Evolutionary conservation across 2,888 invertebrate species (phyloP).

Genomic region (Synanthedon tipuliformis): DNA sequence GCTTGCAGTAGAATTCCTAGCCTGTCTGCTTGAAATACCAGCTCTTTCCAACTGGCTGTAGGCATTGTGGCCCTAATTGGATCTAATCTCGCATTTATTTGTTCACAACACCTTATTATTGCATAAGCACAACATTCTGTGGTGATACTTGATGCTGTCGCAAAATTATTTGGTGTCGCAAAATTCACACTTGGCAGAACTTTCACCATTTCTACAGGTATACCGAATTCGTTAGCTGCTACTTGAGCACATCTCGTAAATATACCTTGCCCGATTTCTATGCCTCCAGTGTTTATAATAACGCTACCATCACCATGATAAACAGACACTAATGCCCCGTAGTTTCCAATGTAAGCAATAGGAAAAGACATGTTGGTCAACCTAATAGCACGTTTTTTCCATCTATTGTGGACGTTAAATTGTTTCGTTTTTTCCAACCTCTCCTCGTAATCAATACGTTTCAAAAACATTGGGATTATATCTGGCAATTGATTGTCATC

Average conservation of each 20-base stretch:
- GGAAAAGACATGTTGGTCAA: conserved; percentile 72
- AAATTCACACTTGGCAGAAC: conserved; percentile 74
- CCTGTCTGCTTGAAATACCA: conserved; percentile 55
- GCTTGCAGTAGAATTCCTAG: conserved; percentile 43
- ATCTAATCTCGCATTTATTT: conserved; percentile 46
- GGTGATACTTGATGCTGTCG: conserved; percentile 75
- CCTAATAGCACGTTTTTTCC: conserved; percentile 77
- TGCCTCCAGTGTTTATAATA: conserved; percentile 71
- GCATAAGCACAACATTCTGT: conserved; percentile 74
- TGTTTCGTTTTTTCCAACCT: conserved; percentile 47
- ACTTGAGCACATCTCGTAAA: conserved; percentile 77
- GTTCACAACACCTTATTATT: conserved; percentile 58
- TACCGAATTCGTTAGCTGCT: conserved; percentile 72
- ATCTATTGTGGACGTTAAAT: conserved; percentile 72
- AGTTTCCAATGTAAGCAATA: conserved; percentile 28
- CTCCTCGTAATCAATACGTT: conserved; percentile 47
- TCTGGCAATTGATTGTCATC: conserved; percentile 25
- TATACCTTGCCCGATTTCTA: conserved; percentile 80
- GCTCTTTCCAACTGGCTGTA: conserved; percentile 61
- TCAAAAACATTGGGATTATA: conserved; percentile 17
- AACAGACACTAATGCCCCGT: conserved; percentile 67
- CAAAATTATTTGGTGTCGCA: conserved; percentile 71
- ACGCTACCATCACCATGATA: conserved; percentile 73
- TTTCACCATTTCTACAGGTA: conserved; percentile 71
- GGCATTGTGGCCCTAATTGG: conserved; percentile 48